Evolutionary conservation across 2,113 vertebrate species (phyloP), one percentile per base, ranked within the genome.

Genomic region (Bos javanicus): DNA sequence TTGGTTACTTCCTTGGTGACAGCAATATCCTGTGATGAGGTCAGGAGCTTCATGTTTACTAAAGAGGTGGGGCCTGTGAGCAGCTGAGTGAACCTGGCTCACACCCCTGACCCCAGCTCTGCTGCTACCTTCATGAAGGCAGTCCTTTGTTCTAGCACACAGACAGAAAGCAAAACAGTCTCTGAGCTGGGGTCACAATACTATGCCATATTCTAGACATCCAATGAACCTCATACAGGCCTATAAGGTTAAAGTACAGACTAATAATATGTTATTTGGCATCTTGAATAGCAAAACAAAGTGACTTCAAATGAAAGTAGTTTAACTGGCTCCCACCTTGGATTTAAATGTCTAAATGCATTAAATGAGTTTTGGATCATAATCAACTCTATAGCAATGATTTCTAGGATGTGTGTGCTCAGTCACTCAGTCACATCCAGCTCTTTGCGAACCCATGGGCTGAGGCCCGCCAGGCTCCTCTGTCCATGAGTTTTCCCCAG

Each of bases 281-380:
- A 74, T 59, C 13, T 26, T 96, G 46, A 57, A 87, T 36, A 83
- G n/a, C 21, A 95, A 85, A 93, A 90, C 57, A 64, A 91, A 74
- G 48, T 76, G 30, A 87, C 43, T 92, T 92, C 64, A 95, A 93
- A 33, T 84, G 46, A 87, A 76, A 92, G 64, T 39, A 43, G 25
- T 87, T 83, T 87, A 67, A 83, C 87, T 87, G 57, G 48, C 28
- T 87, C 10, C 56, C 28, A 81, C 7, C 78, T 90, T 84, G 52
- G 36, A 78, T 92, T 95, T 96, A 84, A 83, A 87, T 87, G 23
- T 67, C 60, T 90, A 84, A 95, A 57, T n/a, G 46, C 19, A 87
- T 84, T 85, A 87, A 90, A 30, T 80, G 54, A 89, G 19, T 54
- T 95, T 91, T 39, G 6, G 95, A 91, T 43, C 78, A 81, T 25